These are phyloP conservation scores for Colletes gigas DNA, from an alignment of 1,140 invertebrate genomes.

Conservation along the genomic window DNA sequence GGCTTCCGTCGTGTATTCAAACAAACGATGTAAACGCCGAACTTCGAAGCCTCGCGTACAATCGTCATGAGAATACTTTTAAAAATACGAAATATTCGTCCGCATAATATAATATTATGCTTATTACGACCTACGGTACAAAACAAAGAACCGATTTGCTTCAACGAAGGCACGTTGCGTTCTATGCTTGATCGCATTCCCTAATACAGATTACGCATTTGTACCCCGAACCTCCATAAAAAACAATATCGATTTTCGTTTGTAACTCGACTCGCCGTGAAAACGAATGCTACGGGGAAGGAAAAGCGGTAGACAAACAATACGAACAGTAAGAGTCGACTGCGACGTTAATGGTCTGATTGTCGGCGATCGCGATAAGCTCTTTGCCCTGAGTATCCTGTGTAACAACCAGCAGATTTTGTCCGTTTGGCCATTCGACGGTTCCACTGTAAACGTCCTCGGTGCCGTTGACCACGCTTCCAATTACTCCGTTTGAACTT, in stretches of 20 bases:
- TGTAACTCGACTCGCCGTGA: neutral
- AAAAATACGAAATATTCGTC: neutral
- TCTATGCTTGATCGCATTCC: neutral
- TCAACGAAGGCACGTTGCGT: neutral
- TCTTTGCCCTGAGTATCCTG: conserved; percentile 72
- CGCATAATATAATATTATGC: neutral
- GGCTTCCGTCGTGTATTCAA: neutral
- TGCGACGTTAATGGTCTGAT: conserved; percentile 64
- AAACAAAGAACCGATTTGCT: no score
- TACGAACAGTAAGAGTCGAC: conserved; percentile 76
- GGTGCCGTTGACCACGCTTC: conserved; percentile 53
- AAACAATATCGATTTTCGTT: conserved; percentile 34
- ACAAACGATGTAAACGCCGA: neutral
- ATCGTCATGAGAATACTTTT: neutral
- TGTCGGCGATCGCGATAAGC: conserved; percentile 61
- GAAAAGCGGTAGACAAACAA: neutral
- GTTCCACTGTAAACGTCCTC: conserved; percentile 52
- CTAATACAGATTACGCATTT: neutral
- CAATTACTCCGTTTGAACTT: conserved; percentile 51
- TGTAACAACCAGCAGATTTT: conserved; percentile 70
- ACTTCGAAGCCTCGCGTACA: neutral
- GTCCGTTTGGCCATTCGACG: conserved; percentile 67
- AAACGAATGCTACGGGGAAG: neutral
- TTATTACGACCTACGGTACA: no score
- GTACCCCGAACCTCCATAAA: neutral